Evolutionary conservation across 2,888 invertebrate genomes (phyloP), one percentile per base, ranked within the genome.

Genomic region (Marasmarcha lunaedactyla): DNA sequence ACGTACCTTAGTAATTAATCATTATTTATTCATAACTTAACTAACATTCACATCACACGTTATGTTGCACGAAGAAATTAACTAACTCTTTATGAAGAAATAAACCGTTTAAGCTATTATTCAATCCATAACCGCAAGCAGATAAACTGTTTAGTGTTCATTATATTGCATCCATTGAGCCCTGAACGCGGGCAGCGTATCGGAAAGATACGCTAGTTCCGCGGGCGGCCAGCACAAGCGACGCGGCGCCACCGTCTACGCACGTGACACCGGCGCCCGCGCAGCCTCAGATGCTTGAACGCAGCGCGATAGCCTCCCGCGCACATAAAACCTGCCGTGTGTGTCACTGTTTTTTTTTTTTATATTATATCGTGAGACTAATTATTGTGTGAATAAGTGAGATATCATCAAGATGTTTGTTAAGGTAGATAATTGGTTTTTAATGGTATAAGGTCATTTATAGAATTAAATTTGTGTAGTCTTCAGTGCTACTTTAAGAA

Each of bases 251-350:
- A 63, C 53, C 43, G 49, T 49, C 54, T 44, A 42, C 58, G 77
- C 81, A 79, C 79, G 78, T 81, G 79, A 79, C 71, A 66, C 54
- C 60, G 64, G 70, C 73, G 78, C 77, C 54, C 47, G 70, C 69
- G 68, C 71, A 63, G 47, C 55, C 54, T 55, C 78, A 78, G 77
- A 77, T 71, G 71, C 66, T 65, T 62, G 52, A 59, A 52, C 57
- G 58, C 59, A 58, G 74, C 79, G 77, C 72, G 59, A 74, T 71
- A 78, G 73, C 78, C 79, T 79, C 73, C 66, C 72, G 73, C 61
- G 70, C 71, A 66, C 55, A 60, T 59, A 55, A 55, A 56, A 57
- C 59, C 53, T 60, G 54, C 54, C 77, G 78, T 72, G 77, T 65
- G 79, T 79, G 72, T 68, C 58, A 59, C 55, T 59, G 65, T 57